These are phyloP conservation scores for Synanthedon vespiformis DNA, from an alignment of 2,888 invertebrate species.

Conservation along the genomic window DNA sequence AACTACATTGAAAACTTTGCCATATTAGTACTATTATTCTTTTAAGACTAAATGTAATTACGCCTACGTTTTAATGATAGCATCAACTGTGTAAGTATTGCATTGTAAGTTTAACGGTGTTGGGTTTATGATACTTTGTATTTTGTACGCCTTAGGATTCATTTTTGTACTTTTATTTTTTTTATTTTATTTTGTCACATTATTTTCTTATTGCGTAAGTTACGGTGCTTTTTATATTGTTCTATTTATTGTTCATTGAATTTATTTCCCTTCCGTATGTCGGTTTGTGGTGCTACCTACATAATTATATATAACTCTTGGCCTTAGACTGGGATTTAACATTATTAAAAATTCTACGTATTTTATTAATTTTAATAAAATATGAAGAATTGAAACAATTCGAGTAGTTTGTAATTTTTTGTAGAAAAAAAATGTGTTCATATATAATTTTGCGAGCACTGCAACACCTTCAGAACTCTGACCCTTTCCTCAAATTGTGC, in stretches of 20 bases:
- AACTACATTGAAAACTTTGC: conserved; percentile 71
- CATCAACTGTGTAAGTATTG: conserved; percentile 55
- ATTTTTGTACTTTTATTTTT: conserved; percentile 55
- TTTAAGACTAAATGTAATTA: conserved; percentile 55
- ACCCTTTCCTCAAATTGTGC: too few relatives aligned
- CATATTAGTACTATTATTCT: conserved; percentile 68
- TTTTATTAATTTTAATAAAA: too few relatives aligned
- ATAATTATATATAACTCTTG: too few relatives aligned
- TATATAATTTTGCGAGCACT: too few relatives aligned
- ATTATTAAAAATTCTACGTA: too few relatives aligned
- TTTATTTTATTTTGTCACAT: conserved; percentile 41
- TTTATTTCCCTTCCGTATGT: conserved; percentile 13
- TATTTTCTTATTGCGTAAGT: conserved; percentile 46
- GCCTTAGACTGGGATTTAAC: too few relatives aligned
- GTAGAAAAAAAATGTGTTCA: too few relatives aligned
- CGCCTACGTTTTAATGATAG: conserved; percentile 24
- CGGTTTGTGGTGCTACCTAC: conserved; percentile 9
- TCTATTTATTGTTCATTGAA: conserved; percentile 47
- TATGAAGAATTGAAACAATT: too few relatives aligned
- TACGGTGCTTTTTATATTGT: conserved; percentile 52
- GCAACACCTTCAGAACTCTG: too few relatives aligned
- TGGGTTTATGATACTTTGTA: conserved; percentile 62
- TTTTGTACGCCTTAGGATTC: conserved; percentile 58
- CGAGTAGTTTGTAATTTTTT: too few relatives aligned
- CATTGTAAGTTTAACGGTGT: conserved; percentile 66